Base-by-base conservation (phyloP, 35 echinoderm and acorn worm genomes). In the Hemicentrotus pulcherrimus region DNA sequence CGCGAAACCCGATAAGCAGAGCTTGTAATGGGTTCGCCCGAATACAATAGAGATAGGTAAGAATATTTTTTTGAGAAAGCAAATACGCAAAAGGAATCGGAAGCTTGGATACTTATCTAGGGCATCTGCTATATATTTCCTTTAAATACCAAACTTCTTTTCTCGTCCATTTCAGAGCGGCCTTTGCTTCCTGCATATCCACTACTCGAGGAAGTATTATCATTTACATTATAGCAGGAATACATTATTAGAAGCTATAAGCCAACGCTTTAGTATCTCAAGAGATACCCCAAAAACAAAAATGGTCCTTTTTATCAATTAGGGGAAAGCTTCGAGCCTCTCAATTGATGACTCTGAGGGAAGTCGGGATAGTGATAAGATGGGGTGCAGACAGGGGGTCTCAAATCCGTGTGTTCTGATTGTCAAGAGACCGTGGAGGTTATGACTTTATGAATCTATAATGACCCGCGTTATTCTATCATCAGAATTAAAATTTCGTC, bases 231-330 rank as follows among this genome's bases (percentile, higher is more conserved):
- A 78, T 28, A 78, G 65, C 28, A 78, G 65, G 65, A 78, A 78
- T 78, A 28, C 28, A 78, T 78, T 78, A 78, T 22, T 18, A 22
- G 19, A n/a, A 78, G 65, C 65, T 78, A 78, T 28, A n/a, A 18
- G 50, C 50, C 35, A 59, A 59, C 5, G 52, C 52, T 55, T 14
- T 78, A 78, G n/a, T 78, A 22, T 78, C 65, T 78, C 65, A 30
- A n/a, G 65, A 78, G 65, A n/a, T 78, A 7, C 18, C 19, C 65
- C 6, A 28, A 6, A 22, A 78, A 78, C 19, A 28, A 78, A 78
- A 78, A 78, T 30, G 65, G 65, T 78, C 65, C n/a, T 78, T 78
- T 78, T 78, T 78, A 78, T 78, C 22, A 78, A 78, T 78, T 78
- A 78, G 65, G 65, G 24, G 65, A 78, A 78, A 78, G 65, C 65